Conservation (phyloP, 1,140 invertebrate species). For the Lucilia sericata region DNA sequence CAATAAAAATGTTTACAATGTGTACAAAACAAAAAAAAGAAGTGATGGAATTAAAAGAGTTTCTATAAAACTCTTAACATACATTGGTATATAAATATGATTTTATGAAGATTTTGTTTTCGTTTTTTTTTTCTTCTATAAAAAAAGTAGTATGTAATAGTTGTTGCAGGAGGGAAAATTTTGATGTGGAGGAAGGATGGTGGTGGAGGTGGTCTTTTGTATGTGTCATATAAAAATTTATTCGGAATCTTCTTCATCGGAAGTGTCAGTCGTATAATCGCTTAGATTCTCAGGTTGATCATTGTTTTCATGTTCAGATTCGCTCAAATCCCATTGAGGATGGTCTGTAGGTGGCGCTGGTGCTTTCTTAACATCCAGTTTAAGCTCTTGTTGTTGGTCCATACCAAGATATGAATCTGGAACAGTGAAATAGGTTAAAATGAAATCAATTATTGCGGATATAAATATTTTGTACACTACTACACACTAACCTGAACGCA, state of each 20-base stretch:
- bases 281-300: slow-evolving; percentile 74
- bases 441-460: neutral
- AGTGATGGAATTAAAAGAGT: slow-evolving; percentile 26
- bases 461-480: neutral
- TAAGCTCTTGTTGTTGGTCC: slow-evolving; percentile 91
- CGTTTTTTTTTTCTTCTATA: slow-evolving; percentile 32
- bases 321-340: slow-evolving; percentile 96
- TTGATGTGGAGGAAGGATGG: slow-evolving; percentile 34
- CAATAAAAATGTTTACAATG: slow-evolving; percentile 16
- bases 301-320: slow-evolving; percentile 87
- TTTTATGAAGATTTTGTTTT: neutral
- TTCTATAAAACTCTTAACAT: neutral
- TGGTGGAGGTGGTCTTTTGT: slow-evolving; percentile 18
- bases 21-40: slow-evolving; percentile 2
- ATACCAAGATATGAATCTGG: slow-evolving; percentile 94
- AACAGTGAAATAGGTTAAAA: neutral
- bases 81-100: slow-evolving; percentile 14
- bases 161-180: slow-evolving; percentile 27
- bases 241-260: slow-evolving; percentile 69
- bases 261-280: slow-evolving; percentile 74
- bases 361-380: slow-evolving; percentile 96
- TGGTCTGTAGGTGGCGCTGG: slow-evolving; percentile 90
- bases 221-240: slow-evolving; percentile 47
- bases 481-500: slow-evolving; percentile 75
- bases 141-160: slow-evolving; percentile 29